Conservation (phyloP, 2,888 invertebrate genomes). For the Rugalucina vietnamica region DNA sequence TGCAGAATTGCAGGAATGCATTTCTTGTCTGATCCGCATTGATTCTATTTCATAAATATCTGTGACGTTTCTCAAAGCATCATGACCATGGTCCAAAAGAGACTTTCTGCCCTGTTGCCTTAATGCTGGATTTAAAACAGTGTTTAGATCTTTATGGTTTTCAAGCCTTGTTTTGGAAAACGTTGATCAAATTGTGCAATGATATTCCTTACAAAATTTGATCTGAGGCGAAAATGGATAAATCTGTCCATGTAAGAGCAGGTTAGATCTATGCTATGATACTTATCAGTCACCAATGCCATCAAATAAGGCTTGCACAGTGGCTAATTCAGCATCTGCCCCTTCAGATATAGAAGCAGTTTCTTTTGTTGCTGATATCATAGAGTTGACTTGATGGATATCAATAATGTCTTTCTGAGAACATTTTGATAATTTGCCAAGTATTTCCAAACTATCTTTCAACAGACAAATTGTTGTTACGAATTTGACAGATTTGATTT, state of each 20-base stretch:
- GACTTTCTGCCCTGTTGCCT: neutral
- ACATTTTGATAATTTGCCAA: slow-evolving; percentile 13
- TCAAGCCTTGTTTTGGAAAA: slow-evolving; percentile 36
- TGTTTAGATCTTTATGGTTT: slow-evolving; percentile 24
- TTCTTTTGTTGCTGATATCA: slow-evolving; percentile 13
- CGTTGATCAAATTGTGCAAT: slow-evolving; percentile 25
- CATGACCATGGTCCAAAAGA: slow-evolving; percentile 19
- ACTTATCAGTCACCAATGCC: slow-evolving; percentile 21
- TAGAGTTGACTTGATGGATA: slow-evolving; percentile 17
- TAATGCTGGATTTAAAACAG: slow-evolving; percentile 18
- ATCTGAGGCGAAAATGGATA: neutral
- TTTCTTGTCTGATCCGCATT: no score
- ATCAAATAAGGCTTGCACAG: slow-evolving; percentile 4
- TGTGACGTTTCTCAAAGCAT: slow-evolving; percentile 18
- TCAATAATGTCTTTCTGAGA: slow-evolving; percentile 37
- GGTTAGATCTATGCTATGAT: no score
- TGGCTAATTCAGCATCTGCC: neutral
- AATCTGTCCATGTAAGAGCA: no score
- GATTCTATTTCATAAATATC: no score
- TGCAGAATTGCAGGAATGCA: no score
- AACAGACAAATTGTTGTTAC: neutral
- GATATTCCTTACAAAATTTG: slow-evolving; percentile 23
- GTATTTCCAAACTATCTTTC: neutral
- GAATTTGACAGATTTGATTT: neutral
- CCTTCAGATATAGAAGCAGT: slow-evolving; percentile 9